These are phyloP conservation scores for Archips crataeganus DNA, from an alignment of 2,888 invertebrate species.

Conservation along the genomic window DNA sequence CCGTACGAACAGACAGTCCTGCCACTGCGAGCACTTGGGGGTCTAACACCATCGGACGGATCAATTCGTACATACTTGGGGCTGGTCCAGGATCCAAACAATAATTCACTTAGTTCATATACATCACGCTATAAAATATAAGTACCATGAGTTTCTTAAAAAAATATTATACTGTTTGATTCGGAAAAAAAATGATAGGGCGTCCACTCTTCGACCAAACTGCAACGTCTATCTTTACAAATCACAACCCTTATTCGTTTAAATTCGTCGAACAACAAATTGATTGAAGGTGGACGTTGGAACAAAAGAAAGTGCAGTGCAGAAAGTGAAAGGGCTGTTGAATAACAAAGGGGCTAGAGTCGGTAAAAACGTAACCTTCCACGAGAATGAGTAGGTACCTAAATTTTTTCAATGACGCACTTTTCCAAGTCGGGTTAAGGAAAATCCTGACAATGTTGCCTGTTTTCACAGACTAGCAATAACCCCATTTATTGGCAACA, in stretches of 20 bases:
- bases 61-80: constrained; percentile 71
- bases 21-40: constrained; percentile 67
- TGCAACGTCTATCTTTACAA: constrained; percentile 35
- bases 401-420: background rate
- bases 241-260: constrained; percentile 41
- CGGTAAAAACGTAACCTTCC: background rate
- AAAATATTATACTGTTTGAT: background rate
- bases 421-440: background rate
- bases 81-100: constrained; percentile 16
- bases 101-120: no score
- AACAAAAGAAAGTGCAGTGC: background rate
- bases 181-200: background rate
- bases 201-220: constrained; percentile 34
- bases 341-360: background rate
- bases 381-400: no score
- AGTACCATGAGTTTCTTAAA: no score
- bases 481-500: background rate
- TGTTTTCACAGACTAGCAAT: background rate
- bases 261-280: constrained; percentile 41
- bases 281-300: constrained; percentile 28
- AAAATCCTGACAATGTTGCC: background rate
- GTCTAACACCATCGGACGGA: constrained; percentile 79
- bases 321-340: background rate
- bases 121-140: no score
- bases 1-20: constrained; percentile 53